These are phyloP conservation scores for Megastigmus dorsalis DNA, from an alignment of 2,888 invertebrate genomes.

Conservation along the genomic window DNA sequence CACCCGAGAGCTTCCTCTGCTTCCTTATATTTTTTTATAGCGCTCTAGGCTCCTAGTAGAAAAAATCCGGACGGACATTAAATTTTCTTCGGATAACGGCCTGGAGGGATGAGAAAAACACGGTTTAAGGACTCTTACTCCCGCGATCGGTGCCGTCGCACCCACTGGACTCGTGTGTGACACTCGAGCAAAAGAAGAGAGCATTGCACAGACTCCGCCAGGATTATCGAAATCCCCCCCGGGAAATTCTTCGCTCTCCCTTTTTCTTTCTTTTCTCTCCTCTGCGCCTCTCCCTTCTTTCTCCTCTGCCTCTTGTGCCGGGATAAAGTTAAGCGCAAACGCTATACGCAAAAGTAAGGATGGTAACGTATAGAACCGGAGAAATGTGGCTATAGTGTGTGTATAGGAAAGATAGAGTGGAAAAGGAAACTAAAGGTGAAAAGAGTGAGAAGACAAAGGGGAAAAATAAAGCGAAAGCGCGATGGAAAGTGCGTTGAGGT, in stretches of 20 bases:
- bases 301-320: too few species aligned
- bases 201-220: background rate
- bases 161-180: background rate
- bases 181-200: background rate
- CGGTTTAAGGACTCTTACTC: background rate
- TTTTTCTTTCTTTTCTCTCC: background rate
- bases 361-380: too few species aligned
- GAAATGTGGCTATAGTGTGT: too few species aligned
- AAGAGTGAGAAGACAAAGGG: constrained; percentile 2
- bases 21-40: too few species aligned
- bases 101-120: background rate
- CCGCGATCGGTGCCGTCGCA: background rate
- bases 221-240: constrained; percentile 42
- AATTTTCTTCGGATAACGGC: constrained; percentile 20
- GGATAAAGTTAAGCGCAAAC: constrained; percentile 28
- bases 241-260: constrained; percentile 38
- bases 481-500: background rate
- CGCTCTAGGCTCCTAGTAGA: background rate
- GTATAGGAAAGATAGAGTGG: background rate
- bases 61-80: background rate
- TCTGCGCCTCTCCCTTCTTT: too few species aligned
- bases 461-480: background rate
- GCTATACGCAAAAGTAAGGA: constrained; percentile 5
- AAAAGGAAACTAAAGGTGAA: background rate
- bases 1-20: background rate